Conservation (phyloP, 2,888 invertebrate genomes). For the Globia sparganii region DNA sequence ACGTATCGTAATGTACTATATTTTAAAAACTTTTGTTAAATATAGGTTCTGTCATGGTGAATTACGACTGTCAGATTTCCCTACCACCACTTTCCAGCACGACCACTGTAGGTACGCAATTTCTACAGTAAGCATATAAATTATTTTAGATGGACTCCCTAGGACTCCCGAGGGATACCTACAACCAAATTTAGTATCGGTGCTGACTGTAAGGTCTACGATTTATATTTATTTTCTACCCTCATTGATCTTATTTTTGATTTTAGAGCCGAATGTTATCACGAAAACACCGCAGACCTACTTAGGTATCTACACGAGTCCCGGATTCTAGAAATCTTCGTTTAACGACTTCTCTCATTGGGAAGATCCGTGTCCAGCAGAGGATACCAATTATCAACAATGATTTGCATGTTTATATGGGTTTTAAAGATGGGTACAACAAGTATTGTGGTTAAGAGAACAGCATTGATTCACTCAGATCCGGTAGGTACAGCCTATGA, state of each 20-base stretch:
- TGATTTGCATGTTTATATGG: neutral
- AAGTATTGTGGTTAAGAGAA: neutral
- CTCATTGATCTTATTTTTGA: conserved; percentile 44
- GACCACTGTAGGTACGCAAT: conserved; percentile 8
- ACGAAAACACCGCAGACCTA: neutral
- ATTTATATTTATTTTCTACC: conserved; percentile 50
- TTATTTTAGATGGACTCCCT: conserved; percentile 31
- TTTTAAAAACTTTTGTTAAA: no score
- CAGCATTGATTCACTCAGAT: neutral
- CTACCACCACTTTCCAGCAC: neutral
- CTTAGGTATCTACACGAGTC: neutral
- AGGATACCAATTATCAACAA: neutral
- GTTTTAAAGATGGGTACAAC: neutral
- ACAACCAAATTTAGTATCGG: conserved; percentile 33
- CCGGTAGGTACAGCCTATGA: neutral
- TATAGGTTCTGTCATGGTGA: no score
- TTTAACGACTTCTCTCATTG: neutral
- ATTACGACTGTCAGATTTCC: conserved; percentile 1
- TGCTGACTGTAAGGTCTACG: conserved; percentile 42
- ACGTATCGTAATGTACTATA: no score
- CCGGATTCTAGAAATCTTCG: neutral
- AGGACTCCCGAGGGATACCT: conserved; percentile 28
- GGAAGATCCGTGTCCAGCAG: neutral
- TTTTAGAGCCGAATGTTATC: conserved; percentile 30
- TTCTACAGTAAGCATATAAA: conserved; percentile 13